Evolutionary conservation across 2,888 invertebrate genomes (phyloP).

Genomic region (Anorthoa munda): DNA sequence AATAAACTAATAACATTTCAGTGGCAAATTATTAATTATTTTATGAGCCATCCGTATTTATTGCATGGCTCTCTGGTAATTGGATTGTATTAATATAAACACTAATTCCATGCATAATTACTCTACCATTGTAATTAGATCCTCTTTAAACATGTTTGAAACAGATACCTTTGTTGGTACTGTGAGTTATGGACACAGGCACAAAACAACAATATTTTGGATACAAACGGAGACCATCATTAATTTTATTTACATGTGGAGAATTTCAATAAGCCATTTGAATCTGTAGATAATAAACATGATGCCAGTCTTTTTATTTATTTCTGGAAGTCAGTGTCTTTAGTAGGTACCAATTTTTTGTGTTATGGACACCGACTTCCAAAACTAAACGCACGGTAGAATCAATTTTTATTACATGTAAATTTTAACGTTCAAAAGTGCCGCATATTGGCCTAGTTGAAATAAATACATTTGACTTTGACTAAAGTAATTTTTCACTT

Average conservation of each 20-base stretch:
- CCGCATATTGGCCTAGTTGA: too few relatives aligned
- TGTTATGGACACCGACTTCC: too few relatives aligned
- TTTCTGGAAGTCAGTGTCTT: too few relatives aligned
- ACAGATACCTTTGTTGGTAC: neutral
- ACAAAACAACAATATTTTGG: neutral
- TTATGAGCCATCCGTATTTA: slow-evolving; percentile 30
- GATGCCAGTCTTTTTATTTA: too few relatives aligned
- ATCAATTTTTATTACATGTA: too few relatives aligned
- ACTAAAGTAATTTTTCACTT: too few relatives aligned
- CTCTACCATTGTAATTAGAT: slow-evolving; percentile 19
- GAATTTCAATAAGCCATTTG: too few relatives aligned
- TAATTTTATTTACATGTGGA: neutral
- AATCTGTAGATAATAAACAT: too few relatives aligned
- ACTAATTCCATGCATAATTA: slow-evolving; percentile 28
- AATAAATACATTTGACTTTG: too few relatives aligned
- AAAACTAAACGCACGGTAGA: too few relatives aligned
- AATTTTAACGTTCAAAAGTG: too few relatives aligned
- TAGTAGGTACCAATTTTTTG: too few relatives aligned
- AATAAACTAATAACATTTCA: slow-evolving; percentile 33
- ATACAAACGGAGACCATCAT: neutral
- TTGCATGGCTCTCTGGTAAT: slow-evolving; percentile 15
- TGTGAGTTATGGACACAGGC: neutral
- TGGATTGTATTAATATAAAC: slow-evolving; percentile 41
- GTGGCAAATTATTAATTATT: slow-evolving; percentile 37
- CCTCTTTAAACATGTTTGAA: slow-evolving; percentile 1